Evolutionary conservation across 2,113 vertebrate species (phyloP), one percentile per base, ranked within the genome.

Genomic region (Tenebrosternarchus preto): DNA sequence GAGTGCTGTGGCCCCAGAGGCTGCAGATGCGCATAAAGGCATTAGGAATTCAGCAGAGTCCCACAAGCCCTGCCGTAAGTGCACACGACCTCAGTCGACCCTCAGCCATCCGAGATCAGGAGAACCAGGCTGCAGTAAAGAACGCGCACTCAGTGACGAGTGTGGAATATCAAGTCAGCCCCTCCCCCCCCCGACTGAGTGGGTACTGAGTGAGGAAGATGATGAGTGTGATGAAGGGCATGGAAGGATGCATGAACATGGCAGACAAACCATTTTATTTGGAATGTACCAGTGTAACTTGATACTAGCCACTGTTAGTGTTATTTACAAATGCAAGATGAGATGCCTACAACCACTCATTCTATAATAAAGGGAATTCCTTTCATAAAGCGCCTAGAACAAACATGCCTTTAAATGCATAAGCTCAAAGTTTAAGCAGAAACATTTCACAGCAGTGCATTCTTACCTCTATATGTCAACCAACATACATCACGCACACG

Each of bases 121-220:
- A 25, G 78, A 80, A 70, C 81, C 79, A 78, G 75, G 79, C 79
- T 84, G 76, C 83, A 82, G 75, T 85, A 82, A 82, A 63, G 25
- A 79, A 82, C 63, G 60, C 80, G 71, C 59, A 15, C 29, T 19
- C 61, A 36, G 56, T 55, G 59, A 80, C 24, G 5, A 29, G 20
- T n/a, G 64, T 11, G 20, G 20, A 22, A 39, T 33, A 9, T 68
- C 56, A 43, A 60, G 31, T 61, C 33, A 39, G 16, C 36, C 33
- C 24, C 25, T 39, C 43, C 24, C 36, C 33, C 24, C 25, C 67
- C 43, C 24, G n/a, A 71, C 61, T 69, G 73, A 16, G 20, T 19
- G 19, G 33, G 50, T 31, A 46, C n/a, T 29, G 12, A 43, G 25
- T 24, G 56, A 79, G 78, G 31, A 59, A 53, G 78, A 74, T n/a